Evolutionary conservation across 1,140 invertebrate species (phyloP), one percentile per base, ranked within the genome.

Genomic region (Drosophila nannoptera): DNA sequence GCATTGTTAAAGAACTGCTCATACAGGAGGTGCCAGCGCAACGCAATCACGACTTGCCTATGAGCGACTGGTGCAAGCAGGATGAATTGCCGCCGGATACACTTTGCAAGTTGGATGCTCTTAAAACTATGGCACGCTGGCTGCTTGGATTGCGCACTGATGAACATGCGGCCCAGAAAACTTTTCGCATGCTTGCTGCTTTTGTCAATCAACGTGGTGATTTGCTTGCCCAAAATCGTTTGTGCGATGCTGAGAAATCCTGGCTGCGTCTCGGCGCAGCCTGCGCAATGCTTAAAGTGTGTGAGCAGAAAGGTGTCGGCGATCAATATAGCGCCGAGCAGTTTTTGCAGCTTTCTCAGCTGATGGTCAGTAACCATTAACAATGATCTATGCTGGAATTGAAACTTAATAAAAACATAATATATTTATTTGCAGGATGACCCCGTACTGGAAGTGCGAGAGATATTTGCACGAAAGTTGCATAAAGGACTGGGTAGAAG

Each of bases 91-190:
- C 97, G 1, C 94, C 97, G 80, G 96, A 98, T 89, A 98, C 97
- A 0, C 92, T 95, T 58, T 97, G 96, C 89, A 98, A 98, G 91
- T 92, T 98, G 62, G 97, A 98, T 90, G 97, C 96, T 0, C 92
- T 99, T 69, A 99, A 99, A 89, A 94, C 97, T 64, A 97, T 99
- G 94, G 97, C 97, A 2, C 92, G 98, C 32, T 99, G 98, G 97
- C 90, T 99, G 9, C 90, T 98, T 35, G 98, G 97, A 0, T 90
- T 99, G 5, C 98, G 97, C 90, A 93, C 94, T 50, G 95, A 97
- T 78, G 94, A 94, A 65, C 92, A 97, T 40, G 96, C 96, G 0
- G 97, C 96, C 0, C 96, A 97, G 87, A 98, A 98, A 88, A 99
- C 97, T 7, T 96, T 99, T 89, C 92, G 97, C 52, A 96, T 98